These are phyloP conservation scores for Helicoverpa zea DNA, from an alignment of 1,140 invertebrate genomes.

Conservation along the genomic window DNA sequence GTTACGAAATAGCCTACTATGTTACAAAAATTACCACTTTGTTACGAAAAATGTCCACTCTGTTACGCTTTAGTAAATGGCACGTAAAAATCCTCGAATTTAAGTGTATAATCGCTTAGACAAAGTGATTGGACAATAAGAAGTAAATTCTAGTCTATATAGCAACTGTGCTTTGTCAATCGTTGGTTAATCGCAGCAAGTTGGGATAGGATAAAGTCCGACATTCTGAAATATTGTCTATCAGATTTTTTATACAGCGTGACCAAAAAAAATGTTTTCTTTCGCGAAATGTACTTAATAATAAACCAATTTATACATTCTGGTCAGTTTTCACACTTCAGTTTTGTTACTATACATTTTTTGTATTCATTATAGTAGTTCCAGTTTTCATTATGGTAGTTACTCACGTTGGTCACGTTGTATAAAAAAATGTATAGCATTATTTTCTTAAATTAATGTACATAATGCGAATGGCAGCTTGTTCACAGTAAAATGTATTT, in stretches of 20 bases:
- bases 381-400: too few relatives aligned
- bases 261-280: neutral
- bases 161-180: constrained; percentile 74
- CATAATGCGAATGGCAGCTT: constrained; percentile 47
- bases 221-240: neutral
- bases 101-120: constrained; percentile 73
- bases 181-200: neutral
- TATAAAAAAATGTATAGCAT: constrained; percentile 1
- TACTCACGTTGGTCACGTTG: neutral
- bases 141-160: constrained; percentile 75
- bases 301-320: too few relatives aligned
- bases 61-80: neutral
- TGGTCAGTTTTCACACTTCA: too few relatives aligned
- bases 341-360: neutral
- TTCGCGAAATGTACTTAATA: too few relatives aligned
- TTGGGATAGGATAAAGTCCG: constrained; percentile 11
- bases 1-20: too few relatives aligned
- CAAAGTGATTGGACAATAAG: constrained; percentile 83
- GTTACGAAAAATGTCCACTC: neutral
- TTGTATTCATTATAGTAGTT: too few relatives aligned
- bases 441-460: constrained; percentile 35
- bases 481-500: constrained; percentile 44
- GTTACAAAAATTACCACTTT: too few relatives aligned
- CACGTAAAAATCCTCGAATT: constrained; percentile 76
- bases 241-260: constrained; percentile 12